Evolutionary conservation across 2,888 invertebrate genomes (phyloP).

Genomic region (Apoda limacodes): DNA sequence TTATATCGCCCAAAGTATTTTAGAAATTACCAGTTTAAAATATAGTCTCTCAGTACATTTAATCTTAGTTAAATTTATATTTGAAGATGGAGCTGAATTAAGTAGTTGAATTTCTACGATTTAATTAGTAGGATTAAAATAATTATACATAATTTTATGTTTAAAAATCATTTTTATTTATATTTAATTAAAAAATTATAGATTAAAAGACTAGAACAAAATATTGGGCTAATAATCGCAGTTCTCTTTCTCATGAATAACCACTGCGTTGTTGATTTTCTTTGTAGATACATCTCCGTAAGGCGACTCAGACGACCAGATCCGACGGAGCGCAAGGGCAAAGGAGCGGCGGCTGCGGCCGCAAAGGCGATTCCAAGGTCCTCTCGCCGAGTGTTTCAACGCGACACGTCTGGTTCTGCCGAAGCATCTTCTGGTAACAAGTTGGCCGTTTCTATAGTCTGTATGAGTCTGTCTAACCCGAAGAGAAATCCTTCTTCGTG

Average conservation of each 20-base stretch:
- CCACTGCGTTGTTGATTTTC: slow-evolving; percentile 39
- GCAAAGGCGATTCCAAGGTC: slow-evolving; percentile 53
- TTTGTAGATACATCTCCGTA: slow-evolving; percentile 52
- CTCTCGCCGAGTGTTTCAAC: slow-evolving; percentile 46
- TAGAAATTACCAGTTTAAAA: too few relatives aligned
- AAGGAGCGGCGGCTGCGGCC: slow-evolving; percentile 40
- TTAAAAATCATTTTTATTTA: too few relatives aligned
- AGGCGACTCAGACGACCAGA: slow-evolving; percentile 35
- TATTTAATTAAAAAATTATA: neutral
- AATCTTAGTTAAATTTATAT: too few relatives aligned
- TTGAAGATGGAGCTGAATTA: too few relatives aligned
- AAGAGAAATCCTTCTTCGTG: slow-evolving; percentile 95
- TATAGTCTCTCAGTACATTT: too few relatives aligned
- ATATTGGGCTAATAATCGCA: slow-evolving; percentile 47
- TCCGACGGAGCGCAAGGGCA: slow-evolving; percentile 31
- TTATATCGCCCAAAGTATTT: too few relatives aligned
- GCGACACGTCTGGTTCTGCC: slow-evolving; percentile 56
- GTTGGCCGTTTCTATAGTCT: slow-evolving; percentile 63
- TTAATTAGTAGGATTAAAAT: too few relatives aligned
- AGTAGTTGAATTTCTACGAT: too few relatives aligned
- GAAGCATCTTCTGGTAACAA: slow-evolving; percentile 30
- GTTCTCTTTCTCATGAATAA: slow-evolving; percentile 50
- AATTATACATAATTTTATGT: too few relatives aligned
- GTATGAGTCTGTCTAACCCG: slow-evolving; percentile 92
- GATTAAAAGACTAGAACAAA: slow-evolving; percentile 55